Conservation (phyloP, 2,113 vertebrate genomes). For the Chlorodrepanis virens region DNA sequence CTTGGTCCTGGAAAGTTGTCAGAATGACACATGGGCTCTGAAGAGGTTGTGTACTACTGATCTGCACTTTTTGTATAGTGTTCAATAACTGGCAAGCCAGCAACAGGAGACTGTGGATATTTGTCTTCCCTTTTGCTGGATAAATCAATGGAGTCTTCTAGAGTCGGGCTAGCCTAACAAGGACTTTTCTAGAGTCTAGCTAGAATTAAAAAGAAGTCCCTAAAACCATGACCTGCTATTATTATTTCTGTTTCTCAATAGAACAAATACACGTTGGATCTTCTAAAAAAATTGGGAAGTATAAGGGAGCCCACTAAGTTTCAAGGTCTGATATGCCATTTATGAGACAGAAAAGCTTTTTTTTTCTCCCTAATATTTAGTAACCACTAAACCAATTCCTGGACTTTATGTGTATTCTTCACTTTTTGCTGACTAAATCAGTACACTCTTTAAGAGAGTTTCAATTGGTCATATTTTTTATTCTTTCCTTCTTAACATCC, state of each 20-base stretch:
- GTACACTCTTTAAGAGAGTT: background rate
- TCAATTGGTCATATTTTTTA: background rate
- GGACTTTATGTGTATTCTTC: background rate
- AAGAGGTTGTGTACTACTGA: slow-evolving; percentile 43
- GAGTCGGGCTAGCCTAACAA: background rate
- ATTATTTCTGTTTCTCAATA: background rate
- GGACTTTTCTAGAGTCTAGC: background rate
- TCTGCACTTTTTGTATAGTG: background rate
- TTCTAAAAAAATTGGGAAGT: background rate
- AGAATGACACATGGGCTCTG: slow-evolving; percentile 55
- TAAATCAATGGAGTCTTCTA: background rate
- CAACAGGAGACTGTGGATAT: background rate
- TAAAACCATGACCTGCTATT: background rate
- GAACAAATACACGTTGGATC: background rate
- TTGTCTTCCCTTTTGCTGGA: background rate
- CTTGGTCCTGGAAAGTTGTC: slow-evolving; percentile 51
- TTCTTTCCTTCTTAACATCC: background rate
- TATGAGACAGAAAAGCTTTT: background rate
- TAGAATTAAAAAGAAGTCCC: background rate
- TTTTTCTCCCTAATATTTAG: background rate
- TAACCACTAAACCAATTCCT: background rate
- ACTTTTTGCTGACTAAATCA: background rate
- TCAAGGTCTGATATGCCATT: background rate
- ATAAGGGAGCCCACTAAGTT: background rate
- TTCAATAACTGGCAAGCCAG: background rate